Base-by-base conservation (phyloP, 2,797 vertebrate genomes). In the Heterohyrax brucei region DNA sequence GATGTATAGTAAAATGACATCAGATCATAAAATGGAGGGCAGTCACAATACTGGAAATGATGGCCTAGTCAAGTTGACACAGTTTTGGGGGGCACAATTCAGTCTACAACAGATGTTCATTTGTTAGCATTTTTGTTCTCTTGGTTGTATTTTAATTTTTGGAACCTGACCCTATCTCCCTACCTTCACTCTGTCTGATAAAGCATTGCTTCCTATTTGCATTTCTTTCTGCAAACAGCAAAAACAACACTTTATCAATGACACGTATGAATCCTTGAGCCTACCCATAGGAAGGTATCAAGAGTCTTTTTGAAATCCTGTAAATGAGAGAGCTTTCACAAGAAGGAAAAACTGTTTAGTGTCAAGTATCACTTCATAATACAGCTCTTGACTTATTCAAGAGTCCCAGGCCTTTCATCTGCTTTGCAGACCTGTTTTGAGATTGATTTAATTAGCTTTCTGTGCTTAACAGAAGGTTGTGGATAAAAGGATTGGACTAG, bases 341-440 rank as follows among this genome's bases (percentile, higher is more conserved):
- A 93, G 95, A 88, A 95, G 89, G 62, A 72, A 89, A 93, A 96
- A 93, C 44, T 81, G 91, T n/a, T 70, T 77, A 76, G 92, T 96
- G 93, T 93, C 91, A 97, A 94, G 95, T 85, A 95, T 87, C 89
- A 92, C 95, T 97, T 96, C 78, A 86, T 87, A 93, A 94, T 33
- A 56, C 50, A 50, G 80, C 76, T 96, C 89, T 78, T 91, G 86
- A 89, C 73, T 84, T 95, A 87, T 87, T 95, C 89, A 93, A 24
- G 73, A 94, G 87, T 30, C 30, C 14, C 1, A 85, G 84, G 53
- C 39, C 83, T 97, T 95, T 95, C 70, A 13, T 91, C 64, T 94
- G 0, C 78, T 96, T 91, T 62, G 66, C 83, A 91, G 72, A 89
- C 68, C 56, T 94, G 53, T 61, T 81, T 68, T 88, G 50, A 53